Evolutionary conservation across 2,888 invertebrate genomes (phyloP).

Genomic region (Heliconius sara): DNA sequence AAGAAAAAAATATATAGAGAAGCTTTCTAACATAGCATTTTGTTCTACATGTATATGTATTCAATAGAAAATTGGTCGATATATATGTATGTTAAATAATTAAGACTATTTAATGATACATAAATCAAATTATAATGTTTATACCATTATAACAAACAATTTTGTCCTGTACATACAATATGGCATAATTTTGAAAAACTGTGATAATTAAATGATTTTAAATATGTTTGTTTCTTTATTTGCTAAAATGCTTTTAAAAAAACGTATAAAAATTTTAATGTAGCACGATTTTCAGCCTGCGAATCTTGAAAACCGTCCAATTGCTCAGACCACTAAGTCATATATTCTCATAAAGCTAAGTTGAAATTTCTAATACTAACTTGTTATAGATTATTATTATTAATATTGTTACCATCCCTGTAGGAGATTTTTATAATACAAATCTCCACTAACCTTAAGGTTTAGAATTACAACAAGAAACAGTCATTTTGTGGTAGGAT

Average conservation of each 20-base stretch:
- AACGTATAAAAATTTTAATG: background rate
- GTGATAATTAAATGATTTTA: slow-evolving; percentile 49
- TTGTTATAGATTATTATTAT: too few species aligned
- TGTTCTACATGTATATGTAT: background rate
- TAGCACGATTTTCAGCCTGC: too few species aligned
- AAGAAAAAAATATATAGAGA: background rate
- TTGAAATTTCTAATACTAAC: too few species aligned
- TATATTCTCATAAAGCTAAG: too few species aligned
- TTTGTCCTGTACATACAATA: slow-evolving; percentile 15
- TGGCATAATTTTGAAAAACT: slow-evolving; percentile 44
- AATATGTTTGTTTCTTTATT: slow-evolving; percentile 8
- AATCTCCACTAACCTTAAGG: too few species aligned
- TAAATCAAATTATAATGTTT: slow-evolving; percentile 1
- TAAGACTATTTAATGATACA: background rate
- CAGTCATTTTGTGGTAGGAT: too few species aligned
- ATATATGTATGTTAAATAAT: background rate
- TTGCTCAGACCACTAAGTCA: too few species aligned
- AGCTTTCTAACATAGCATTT: background rate
- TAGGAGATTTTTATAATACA: too few species aligned
- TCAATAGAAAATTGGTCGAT: background rate
- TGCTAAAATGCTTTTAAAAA: background rate
- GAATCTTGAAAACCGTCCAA: too few species aligned
- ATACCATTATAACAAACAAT: slow-evolving; percentile 3
- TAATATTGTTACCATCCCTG: too few species aligned
- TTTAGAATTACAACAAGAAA: too few species aligned